Evolutionary conservation across 2,888 invertebrate genomes (phyloP), one percentile per base, ranked within the genome.

Genomic region (Drosophila affinis): DNA sequence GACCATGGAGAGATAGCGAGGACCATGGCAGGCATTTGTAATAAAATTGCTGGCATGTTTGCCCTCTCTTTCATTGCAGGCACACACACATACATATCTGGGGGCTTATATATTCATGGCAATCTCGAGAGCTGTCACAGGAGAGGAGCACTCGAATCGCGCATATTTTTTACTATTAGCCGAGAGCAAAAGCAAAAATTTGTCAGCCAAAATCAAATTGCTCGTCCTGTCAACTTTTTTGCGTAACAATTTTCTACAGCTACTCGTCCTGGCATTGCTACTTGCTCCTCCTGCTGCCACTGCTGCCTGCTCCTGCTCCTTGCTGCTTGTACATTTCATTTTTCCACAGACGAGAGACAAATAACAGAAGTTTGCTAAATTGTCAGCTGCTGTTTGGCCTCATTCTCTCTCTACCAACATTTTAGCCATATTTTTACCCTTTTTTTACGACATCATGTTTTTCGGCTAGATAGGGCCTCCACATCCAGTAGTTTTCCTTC

Each of bases 201-300:
- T 85, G 87, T 76, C 71, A 73, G 70, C 76, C 76, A 63, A 83
- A 86, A 86, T 88, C 83, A 86, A 88, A 84, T 83, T 79, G 87
- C 69, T 67, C 49, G 80, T 68, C 65, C 80, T 79, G 88, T 78
- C 86, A 85, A 78, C 77, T 84, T 67, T 72, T 81, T 79, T 76
- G 76, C 78, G 63, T 64, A 72, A 69, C 72, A 72, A 79, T 72
- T 70, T 77, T 29, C 48, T 76, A 73, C 73, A 67, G 9, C 68
- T 24, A 18, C 48, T 21, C 21, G 21, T 21, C 21, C 21, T 17
- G 17, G 45, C 45, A 51, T 63, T 51, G 44, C 57, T 21, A 0
- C 21, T 21, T 3, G 21, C 21, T 21, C 3, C 21, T 21, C 3
- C 21, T 21, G 21, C 21, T 21, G 21, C 21, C 3, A 2, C 21